Conservation (phyloP, 2,113 vertebrate genomes). For the Myocastor coypus region DNA sequence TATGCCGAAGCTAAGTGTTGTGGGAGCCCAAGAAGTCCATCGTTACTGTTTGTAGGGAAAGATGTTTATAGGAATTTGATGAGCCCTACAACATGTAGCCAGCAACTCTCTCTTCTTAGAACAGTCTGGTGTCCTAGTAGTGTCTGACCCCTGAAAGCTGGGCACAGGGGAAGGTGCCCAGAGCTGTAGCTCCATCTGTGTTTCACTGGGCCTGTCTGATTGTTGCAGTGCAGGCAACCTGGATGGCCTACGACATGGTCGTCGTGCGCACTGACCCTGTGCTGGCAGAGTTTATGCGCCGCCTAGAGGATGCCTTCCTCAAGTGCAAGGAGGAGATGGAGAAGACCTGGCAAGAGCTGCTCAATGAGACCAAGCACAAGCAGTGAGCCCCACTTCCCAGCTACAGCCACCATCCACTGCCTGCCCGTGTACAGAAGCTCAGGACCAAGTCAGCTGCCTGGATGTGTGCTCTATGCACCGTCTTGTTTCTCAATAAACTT, state of each 20-base stretch:
- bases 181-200: background rate
- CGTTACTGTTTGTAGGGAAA: background rate
- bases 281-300: slow-evolving; percentile 82
- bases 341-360: slow-evolving; percentile 84
- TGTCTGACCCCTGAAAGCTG: too few species aligned
- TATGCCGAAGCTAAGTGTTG: background rate
- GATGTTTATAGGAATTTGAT: background rate
- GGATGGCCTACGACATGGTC: slow-evolving; percentile 91
- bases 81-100: background rate
- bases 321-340: slow-evolving; percentile 88
- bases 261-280: slow-evolving; percentile 88
- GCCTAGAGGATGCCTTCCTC: slow-evolving; percentile 85
- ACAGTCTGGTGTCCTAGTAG: background rate
- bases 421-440: background rate
- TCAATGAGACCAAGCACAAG: slow-evolving; percentile 67
- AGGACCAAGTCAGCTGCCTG: background rate
- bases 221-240: slow-evolving; percentile 89
- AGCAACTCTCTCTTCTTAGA: background rate
- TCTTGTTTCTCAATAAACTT: slow-evolving; percentile 73
- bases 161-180: background rate
- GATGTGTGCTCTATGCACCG: background rate
- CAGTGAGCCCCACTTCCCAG: background rate
- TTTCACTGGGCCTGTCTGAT: slow-evolving; percentile 53
- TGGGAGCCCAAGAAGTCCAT: background rate
- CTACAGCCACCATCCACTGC: background rate